A percentile compares a stretch with the other conserved stretches of the same genome.
Evolutionary conservation across 2,113 vertebrate species (phyloP).

Genomic region (Falcunculus frontatus): DNA sequence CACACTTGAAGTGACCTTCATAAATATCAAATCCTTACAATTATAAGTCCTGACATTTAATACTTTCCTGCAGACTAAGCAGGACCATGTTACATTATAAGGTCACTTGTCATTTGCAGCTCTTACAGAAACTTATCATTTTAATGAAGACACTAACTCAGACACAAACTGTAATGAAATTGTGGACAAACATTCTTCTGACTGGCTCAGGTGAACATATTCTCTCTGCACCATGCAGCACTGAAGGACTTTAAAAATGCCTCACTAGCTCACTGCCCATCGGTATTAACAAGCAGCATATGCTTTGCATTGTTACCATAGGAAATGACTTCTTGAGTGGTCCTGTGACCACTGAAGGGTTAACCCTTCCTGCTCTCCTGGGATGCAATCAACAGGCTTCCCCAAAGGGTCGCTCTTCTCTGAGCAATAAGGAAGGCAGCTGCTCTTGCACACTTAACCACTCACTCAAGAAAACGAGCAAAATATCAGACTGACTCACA

Average conservation of each 20-base stretch:
- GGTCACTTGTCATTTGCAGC: constrained; percentile 67
- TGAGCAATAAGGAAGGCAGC: not conserved
- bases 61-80: constrained; percentile 63
- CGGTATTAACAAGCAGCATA: not conserved
- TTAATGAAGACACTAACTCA: constrained; percentile 68
- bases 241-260: not conserved
- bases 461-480: not conserved
- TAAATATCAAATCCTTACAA: constrained; percentile 71
- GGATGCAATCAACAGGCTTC: not conserved
- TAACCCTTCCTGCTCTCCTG: not conserved
- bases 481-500: not conserved
- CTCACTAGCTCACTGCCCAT: not conserved
- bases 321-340: not conserved
- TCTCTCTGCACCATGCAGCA: not conserved
- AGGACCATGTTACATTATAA: constrained; percentile 63
- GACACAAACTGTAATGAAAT: constrained; percentile 20
- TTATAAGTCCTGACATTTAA: constrained; percentile 67
- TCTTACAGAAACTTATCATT: constrained; percentile 62
- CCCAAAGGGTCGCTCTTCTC: not conserved
- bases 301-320: not conserved
- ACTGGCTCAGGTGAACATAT: not conserved
- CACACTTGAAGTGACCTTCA: constrained; percentile 72
- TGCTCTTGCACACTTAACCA: not conserved
- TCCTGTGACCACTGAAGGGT: not conserved
- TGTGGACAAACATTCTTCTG: constrained; percentile 21